A percentile compares a stretch with the other conserved stretches of the same genome.
Evolutionary conservation across 2,113 vertebrate species (phyloP).

Genomic region (Callaeas wilsoni): DNA sequence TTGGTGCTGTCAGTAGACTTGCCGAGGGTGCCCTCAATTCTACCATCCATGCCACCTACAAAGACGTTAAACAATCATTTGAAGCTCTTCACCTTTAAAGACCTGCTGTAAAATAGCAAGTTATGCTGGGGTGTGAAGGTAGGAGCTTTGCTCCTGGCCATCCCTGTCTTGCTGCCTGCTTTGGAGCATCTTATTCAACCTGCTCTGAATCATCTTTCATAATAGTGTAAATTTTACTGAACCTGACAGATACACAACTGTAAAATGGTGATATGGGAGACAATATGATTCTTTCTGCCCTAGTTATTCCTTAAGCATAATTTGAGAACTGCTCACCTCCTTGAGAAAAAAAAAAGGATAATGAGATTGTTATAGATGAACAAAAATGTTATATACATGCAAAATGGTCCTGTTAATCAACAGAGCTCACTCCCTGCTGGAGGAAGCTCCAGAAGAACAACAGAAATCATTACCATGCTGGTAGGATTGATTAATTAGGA

Average conservation of each 20-base stretch:
- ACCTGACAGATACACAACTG: background rate
- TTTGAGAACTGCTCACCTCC: background rate
- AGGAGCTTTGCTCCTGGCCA: background rate
- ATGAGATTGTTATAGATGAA: constrained; percentile 40
- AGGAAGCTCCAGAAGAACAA: constrained; percentile 48
- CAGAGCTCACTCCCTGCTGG: constrained; percentile 34
- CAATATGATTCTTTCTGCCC: background rate
- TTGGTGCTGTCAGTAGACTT: background rate
- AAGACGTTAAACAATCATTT: background rate
- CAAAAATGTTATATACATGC: constrained; percentile 39
- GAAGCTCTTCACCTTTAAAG: background rate
- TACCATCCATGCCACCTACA: background rate
- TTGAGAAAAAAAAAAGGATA: background rate
- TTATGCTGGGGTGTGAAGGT: background rate
- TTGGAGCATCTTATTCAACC: background rate
- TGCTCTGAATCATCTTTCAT: background rate
- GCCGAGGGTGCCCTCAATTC: background rate
- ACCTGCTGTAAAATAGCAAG: background rate
- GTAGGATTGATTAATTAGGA: constrained; percentile 62
- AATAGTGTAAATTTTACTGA: background rate
- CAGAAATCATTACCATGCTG: constrained; percentile 43
- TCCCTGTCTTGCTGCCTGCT: background rate
- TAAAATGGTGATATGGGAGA: background rate
- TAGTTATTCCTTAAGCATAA: background rate
- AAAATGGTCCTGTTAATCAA: constrained; percentile 54